Percentiles rank a stretch among this genome's conserved stretches.
phyloP scores from a whole-genome alignment of 1,140 invertebrate species.

The Pectinophora gossypiella region DNA sequence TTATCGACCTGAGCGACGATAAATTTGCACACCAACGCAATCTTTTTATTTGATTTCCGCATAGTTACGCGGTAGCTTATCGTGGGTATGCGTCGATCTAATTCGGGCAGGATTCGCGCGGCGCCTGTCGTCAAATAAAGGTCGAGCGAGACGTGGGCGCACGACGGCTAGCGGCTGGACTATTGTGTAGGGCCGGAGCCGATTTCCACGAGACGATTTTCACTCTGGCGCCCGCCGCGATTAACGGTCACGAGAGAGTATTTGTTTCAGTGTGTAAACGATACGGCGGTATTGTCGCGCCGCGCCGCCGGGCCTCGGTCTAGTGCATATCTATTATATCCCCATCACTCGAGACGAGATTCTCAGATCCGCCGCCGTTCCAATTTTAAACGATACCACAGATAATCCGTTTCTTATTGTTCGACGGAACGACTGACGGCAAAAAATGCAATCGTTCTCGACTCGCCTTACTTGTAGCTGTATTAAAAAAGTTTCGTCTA shows the following conservation, averaged over 20 bases:
- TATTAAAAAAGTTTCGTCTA: slow-evolving; percentile 2
- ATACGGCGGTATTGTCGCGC: slow-evolving; percentile 59
- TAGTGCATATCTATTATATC: slow-evolving; percentile 68
- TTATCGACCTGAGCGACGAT: slow-evolving; percentile 49
- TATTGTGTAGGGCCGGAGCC: slow-evolving; percentile 21
- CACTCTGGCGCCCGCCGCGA: slow-evolving; percentile 57
- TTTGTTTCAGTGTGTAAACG: slow-evolving; percentile 67
- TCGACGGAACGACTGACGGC: slow-evolving; percentile 19
- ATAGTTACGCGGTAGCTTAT: slow-evolving; percentile 55
- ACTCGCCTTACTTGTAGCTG: background rate
- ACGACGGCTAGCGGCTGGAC: background rate
- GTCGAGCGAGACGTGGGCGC: slow-evolving; percentile 26
- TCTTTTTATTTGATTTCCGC: slow-evolving; percentile 66
- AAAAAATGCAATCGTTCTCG: slow-evolving; percentile 34
- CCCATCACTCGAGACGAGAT: slow-evolving; percentile 45
- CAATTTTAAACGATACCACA: slow-evolving; percentile 55
- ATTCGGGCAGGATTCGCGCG: slow-evolving; percentile 48
- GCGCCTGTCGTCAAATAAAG: slow-evolving; percentile 22
- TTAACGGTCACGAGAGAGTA: slow-evolving; percentile 55
- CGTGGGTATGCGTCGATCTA: slow-evolving; percentile 51
- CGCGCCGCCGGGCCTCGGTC: slow-evolving; percentile 47
- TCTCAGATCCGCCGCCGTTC: slow-evolving; percentile 46
- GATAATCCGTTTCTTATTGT: slow-evolving; percentile 54
- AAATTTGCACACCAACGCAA: slow-evolving; percentile 63
- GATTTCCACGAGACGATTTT: slow-evolving; percentile 57